phyloP scores from a whole-genome alignment of 2,113 vertebrate species.

The Poicephalus gulielmi region DNA sequence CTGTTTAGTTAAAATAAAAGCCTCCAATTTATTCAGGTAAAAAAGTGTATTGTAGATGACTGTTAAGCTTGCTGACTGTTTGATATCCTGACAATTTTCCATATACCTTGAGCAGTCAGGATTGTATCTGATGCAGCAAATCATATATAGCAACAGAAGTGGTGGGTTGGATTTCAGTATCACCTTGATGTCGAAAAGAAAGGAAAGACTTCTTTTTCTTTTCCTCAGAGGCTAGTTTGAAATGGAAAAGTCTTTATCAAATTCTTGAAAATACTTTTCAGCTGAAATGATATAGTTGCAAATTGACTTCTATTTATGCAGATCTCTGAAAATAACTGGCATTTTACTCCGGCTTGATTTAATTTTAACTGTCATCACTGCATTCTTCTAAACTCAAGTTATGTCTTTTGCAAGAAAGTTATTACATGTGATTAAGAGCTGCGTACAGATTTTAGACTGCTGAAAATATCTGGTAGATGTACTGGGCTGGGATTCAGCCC shows the following conservation, averaged over 20 bases:
- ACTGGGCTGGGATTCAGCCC: not conserved
- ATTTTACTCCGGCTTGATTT: slow-evolving; percentile 10
- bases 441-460: not conserved
- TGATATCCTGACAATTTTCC: not conserved
- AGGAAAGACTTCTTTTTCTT: not conserved
- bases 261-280: not conserved
- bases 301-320: slow-evolving; percentile 30
- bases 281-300: not conserved
- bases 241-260: not conserved
- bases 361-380: slow-evolving; percentile 36
- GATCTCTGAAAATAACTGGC: slow-evolving; percentile 28
- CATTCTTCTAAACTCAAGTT: slow-evolving; percentile 12
- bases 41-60: not conserved
- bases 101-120: not conserved
- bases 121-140: not conserved
- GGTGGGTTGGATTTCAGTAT: not conserved
- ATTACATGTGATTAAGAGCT: slow-evolving; percentile 25
- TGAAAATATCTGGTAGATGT: not conserved
- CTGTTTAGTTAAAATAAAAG: not conserved
- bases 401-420: slow-evolving; percentile 19
- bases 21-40: not conserved
- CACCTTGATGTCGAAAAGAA: not conserved
- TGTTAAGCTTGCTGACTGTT: not conserved
- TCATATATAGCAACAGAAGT: not conserved
- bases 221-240: not conserved